Conservation (phyloP, 1,140 invertebrate species). For the Leptinotarsa undecemlineata region DNA sequence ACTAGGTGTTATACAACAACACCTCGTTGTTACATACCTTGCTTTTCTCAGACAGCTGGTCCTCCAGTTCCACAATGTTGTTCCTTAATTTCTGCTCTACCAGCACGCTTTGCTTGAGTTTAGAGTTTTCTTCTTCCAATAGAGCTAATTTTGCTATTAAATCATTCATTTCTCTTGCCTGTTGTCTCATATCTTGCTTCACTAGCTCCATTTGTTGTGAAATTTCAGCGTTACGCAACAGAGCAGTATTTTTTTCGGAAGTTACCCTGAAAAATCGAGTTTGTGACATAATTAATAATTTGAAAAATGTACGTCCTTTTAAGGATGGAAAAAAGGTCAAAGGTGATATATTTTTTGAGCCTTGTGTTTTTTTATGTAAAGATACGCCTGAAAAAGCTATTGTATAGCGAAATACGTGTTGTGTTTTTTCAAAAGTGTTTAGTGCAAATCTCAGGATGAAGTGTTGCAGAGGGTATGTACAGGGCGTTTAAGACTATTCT, state of each 20-base stretch:
- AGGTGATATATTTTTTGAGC: too few relatives aligned
- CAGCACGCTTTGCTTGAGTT: constrained; percentile 58
- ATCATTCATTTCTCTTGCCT: constrained; percentile 64
- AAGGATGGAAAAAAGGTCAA: too few relatives aligned
- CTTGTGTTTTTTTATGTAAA: too few relatives aligned
- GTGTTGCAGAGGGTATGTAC: too few relatives aligned
- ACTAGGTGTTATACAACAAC: neutral
- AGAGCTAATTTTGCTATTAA: constrained; percentile 57
- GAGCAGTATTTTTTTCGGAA: constrained; percentile 74
- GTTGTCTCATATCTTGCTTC: constrained; percentile 68
- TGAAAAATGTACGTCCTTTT: too few relatives aligned
- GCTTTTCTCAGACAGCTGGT: constrained; percentile 78
- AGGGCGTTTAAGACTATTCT: too few relatives aligned
- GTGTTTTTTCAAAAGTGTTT: too few relatives aligned
- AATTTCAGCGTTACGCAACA: constrained; percentile 80
- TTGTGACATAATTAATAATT: too few relatives aligned
- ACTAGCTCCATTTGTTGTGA: constrained; percentile 79
- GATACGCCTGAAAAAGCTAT: too few relatives aligned
- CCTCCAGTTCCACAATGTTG: constrained; percentile 69
- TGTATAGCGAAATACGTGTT: too few relatives aligned
- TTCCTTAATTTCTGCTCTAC: constrained; percentile 63
- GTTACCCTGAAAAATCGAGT: constrained; percentile 58
- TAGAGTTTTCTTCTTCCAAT: constrained; percentile 59
- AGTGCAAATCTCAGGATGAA: too few relatives aligned
- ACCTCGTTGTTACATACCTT: constrained; percentile 59